Evolutionary conservation across 2,797 vertebrate species (phyloP).

Genomic region (Hyperoplus lanceolatus): DNA sequence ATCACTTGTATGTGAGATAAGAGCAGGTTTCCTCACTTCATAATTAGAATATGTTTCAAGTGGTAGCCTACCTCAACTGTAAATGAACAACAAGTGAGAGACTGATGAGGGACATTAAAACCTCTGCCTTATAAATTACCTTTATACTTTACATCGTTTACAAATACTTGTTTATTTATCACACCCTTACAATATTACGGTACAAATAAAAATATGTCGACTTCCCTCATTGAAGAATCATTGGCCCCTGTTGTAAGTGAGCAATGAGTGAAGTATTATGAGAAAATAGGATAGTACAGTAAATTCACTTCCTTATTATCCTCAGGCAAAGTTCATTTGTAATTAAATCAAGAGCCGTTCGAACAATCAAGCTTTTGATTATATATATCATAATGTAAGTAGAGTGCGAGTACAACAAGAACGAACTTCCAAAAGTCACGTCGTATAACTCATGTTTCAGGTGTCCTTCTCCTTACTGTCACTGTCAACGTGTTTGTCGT

Average conservation of each 20-base stretch:
- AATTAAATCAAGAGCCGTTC: neutral
- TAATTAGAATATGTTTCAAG: no score
- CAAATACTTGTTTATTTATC: no score
- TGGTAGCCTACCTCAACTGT: no score
- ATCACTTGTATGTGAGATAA: no score
- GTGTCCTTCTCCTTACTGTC: slow-evolving; percentile 53
- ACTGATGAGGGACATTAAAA: no score
- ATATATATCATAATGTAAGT: neutral
- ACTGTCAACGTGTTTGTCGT: neutral
- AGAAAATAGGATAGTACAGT: neutral
- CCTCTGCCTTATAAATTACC: no score
- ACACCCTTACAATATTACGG: no score
- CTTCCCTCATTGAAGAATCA: neutral
- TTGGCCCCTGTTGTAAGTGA: neutral
- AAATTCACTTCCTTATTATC: neutral
- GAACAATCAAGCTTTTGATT: neutral
- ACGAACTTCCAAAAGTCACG: neutral
- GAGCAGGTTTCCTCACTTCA: no score
- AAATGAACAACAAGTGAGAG: no score
- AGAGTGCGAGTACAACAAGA: neutral
- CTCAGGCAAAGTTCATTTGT: neutral
- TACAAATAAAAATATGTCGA: neutral
- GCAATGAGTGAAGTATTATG: no score
- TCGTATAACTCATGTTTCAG: slow-evolving; percentile 20
- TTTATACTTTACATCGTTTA: neutral